phyloP scores from a whole-genome alignment of 2,888 invertebrate genomes.

The Petrolisthes cinctipes region DNA sequence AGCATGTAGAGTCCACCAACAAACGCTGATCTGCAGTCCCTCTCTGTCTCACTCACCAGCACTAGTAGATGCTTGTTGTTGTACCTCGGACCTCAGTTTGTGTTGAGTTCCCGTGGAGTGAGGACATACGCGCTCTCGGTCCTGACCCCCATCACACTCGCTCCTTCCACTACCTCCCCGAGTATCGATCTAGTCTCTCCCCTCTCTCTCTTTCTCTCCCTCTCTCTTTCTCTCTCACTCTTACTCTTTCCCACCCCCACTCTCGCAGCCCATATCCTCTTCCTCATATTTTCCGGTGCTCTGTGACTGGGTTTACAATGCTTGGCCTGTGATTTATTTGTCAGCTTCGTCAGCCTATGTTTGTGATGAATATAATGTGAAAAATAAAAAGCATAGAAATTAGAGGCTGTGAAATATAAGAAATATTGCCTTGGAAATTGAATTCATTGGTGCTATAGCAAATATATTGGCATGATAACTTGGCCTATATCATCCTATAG shows the following conservation, averaged over 20 bases:
- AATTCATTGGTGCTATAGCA: too few relatives aligned
- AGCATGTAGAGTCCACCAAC: too few relatives aligned
- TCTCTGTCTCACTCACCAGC: not conserved
- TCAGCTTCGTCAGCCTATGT: too few relatives aligned
- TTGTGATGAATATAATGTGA: too few relatives aligned
- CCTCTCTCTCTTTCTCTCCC: not conserved
- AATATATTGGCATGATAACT: too few relatives aligned
- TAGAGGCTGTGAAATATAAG: too few relatives aligned
- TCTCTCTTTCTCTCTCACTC: not conserved
- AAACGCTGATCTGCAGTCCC: not conserved
- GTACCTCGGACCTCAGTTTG: not conserved
- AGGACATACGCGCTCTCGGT: not conserved
- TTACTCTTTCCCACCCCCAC: not conserved
- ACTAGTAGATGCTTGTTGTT: not conserved
- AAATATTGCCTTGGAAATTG: too few relatives aligned
- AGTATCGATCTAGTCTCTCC: slow-evolving; percentile 3
- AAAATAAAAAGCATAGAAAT: too few relatives aligned
- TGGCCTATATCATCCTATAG: too few relatives aligned
- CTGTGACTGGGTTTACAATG: not conserved
- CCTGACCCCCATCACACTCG: not conserved
- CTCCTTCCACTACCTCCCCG: not conserved
- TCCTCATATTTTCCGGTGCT: not conserved
- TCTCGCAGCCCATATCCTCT: not conserved
- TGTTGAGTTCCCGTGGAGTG: not conserved
- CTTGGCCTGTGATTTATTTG: too few relatives aligned